A percentile compares a stretch with the other conserved stretches of the same genome.
These are phyloP conservation scores for Strix uralensis DNA, from an alignment of 2,113 vertebrate species.

Conservation along the genomic window DNA sequence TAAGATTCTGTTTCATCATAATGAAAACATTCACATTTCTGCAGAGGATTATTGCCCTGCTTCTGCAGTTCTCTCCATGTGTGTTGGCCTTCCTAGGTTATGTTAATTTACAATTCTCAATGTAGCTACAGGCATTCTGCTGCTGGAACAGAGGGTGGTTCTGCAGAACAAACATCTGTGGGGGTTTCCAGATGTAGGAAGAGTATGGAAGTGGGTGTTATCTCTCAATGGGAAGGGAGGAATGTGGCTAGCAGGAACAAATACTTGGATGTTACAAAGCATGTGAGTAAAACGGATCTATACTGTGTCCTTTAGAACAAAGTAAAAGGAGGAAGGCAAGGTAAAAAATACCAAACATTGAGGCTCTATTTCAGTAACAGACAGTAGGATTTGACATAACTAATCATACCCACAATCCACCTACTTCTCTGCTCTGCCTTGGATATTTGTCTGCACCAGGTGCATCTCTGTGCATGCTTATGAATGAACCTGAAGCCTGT, in stretches of 20 bases:
- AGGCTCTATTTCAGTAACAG: background rate
- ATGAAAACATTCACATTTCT: background rate
- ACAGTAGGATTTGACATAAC: background rate
- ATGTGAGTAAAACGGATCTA: background rate
- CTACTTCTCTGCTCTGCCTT: background rate
- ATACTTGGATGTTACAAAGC: background rate
- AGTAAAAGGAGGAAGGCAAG: background rate
- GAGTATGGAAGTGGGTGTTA: conserved; percentile 27
- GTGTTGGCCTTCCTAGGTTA: background rate
- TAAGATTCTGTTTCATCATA: conserved; percentile 1
- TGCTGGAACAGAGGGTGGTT: conserved; percentile 18
- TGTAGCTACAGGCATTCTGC: background rate
- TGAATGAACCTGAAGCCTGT: background rate
- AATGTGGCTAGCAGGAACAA: conserved; percentile 25
- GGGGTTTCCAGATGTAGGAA: conserved; percentile 48
- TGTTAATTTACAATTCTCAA: conserved; percentile 16
- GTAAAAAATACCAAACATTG: background rate
- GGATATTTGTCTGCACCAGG: background rate
- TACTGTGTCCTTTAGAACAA: background rate
- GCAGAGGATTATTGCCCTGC: background rate
- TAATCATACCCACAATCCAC: background rate
- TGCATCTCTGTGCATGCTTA: background rate
- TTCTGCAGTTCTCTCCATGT: background rate
- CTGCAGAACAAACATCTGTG: conserved; percentile 36
- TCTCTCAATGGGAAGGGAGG: conserved; percentile 39